Evolutionary conservation across 2,797 vertebrate genomes (phyloP), one percentile per base, ranked within the genome.

Genomic region (Halcyon chelicuti): DNA sequence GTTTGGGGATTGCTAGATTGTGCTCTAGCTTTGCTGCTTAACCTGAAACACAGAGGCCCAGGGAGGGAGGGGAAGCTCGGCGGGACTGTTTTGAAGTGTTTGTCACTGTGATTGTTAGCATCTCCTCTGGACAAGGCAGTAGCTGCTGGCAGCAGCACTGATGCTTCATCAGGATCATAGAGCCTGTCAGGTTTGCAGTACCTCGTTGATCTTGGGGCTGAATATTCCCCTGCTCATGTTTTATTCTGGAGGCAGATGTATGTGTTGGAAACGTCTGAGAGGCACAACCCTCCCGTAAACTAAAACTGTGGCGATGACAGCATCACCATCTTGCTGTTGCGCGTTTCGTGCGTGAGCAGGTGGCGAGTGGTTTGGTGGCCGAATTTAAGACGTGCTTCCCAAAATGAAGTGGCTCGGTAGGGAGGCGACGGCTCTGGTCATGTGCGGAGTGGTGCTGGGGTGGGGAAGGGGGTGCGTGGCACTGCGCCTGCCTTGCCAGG

Each of bases 141-240:
- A 19, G 5, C 51, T 75, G 55, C 44, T 75, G 44, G 42, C 4
- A 14, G 16, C 28, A 19, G 21, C 28, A 4, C 33, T 62, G 81
- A 29, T 54, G 22, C 23, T n/a, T 51, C 37, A 2, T 60, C 11
- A 28, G 23, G 9, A 12, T 66, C 3, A 4, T 17, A 52, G 77
- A 82, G 74, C 22, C 35, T 22, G 26, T 9, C 42, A n/a, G 42
- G 52, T 5, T 1, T 16, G 71, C 0, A 2, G 10, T 47, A 8
- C 40, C 25, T 31, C 4, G 1, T 28, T 21, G 31, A 2, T 58
- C 25, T 29, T 33, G 25, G 31, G 29, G 11, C 13, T 68, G 37
- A 18, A 6, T 31, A 18, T 28, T 39, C 35, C 0, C 0, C 23
- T 21, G 8, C 2, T 42, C 17, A 2, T 6, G 10, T 10, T 25